Evolutionary conservation across 2,797 vertebrate genomes (phyloP), one percentile per base, ranked within the genome.

Genomic region (Synanceia verrucosa): DNA sequence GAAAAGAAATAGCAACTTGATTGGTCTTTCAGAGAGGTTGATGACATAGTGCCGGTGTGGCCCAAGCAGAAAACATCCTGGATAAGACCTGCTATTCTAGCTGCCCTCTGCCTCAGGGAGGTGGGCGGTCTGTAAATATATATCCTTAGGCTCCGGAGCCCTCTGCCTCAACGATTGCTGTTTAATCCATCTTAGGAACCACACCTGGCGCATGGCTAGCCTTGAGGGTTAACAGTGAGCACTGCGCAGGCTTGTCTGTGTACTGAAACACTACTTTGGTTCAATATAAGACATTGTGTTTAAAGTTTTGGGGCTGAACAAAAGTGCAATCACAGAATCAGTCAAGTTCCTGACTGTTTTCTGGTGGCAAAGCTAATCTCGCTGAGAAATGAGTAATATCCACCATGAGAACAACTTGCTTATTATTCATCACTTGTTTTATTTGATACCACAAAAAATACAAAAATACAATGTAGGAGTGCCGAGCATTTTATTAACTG

Each of bases 151-250:
- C 62, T 59, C 3, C 1, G 28, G 62, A 86, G 76, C 62, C 23
- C 73, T 80, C 82, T 88, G 87, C 82, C 81, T 88, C 78, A 76
- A 86, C 34, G 73, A 90, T 86, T 90, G 86, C 73, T 37, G 68
- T 87, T 90, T 91, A 91, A 91, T 93, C 90, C 86, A 89, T 91
- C 63, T 87, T 44, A 53, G 43, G 34, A 84, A 69, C 39, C 2
- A 16, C 71, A 84, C 77, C 79, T 76, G 65, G 21, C 14, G 71
- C 70, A 70, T 5, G 14, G 68, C 64, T 76, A 68, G 74, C 82
- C 79, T 78, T 9, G 1, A 78, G 78, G 83, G 80, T 79, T 79
- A 89, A 81, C 62, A 26, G 44, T 60, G 5, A 76, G 70, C 18
- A 19, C 43, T 36, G 43, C 24, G 57, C 28, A 50, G 44, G 46